Evolutionary conservation across 1,140 invertebrate genomes (phyloP).

Genomic region (Wiebesia pumilae): DNA sequence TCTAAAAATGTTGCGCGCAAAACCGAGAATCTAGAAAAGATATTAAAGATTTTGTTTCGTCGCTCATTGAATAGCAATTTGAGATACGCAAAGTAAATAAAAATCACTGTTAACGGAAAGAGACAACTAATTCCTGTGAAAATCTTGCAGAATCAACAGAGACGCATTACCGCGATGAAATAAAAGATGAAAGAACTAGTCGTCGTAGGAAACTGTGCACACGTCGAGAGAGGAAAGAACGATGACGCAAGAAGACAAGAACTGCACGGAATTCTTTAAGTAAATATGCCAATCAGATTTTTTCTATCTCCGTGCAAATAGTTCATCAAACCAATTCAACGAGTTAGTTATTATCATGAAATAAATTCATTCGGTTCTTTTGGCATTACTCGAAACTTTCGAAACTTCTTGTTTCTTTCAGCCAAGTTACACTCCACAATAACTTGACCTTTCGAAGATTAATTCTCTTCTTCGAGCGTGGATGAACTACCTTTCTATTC

Average conservation of each 20-base stretch:
- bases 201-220: not conserved
- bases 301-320: constrained; percentile 68
- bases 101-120: constrained; percentile 7
- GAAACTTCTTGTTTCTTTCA: not conserved
- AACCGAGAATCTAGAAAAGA: not conserved
- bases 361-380: constrained; percentile 67
- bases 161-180: constrained; percentile 7
- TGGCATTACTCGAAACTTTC: not conserved
- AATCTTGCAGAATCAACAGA: constrained; percentile 18
- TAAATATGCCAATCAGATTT: constrained; percentile 72
- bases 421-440: not conserved
- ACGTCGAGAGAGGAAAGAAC: not conserved
- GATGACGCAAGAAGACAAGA: constrained; percentile 12
- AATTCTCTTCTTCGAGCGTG: not conserved
- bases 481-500: not conserved
- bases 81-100: not conserved
- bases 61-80: not conserved
- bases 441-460: not conserved
- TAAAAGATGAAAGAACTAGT: constrained; percentile 24
- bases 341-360: constrained; percentile 62
- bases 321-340: constrained; percentile 70
- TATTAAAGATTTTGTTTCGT: not conserved
- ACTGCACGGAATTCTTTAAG: constrained; percentile 61
- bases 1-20: not conserved
- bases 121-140: not conserved